A percentile compares a stretch with the other conserved stretches of the same genome.
Evolutionary conservation across 2,888 invertebrate genomes (phyloP).

Genomic region (Stictocephala bisonia): DNA sequence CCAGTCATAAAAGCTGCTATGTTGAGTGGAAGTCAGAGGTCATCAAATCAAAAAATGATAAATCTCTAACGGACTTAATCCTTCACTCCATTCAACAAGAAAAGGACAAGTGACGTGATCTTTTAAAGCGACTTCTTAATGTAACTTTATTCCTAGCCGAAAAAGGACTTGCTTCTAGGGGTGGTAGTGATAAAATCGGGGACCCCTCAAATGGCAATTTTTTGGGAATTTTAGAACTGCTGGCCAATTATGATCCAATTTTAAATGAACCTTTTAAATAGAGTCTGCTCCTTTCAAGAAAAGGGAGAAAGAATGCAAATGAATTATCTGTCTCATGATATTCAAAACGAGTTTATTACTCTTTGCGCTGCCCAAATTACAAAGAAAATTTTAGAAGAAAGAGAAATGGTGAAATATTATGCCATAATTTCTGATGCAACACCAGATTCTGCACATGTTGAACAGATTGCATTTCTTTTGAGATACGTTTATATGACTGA

Average conservation of each 20-base stretch:
- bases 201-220: slow-evolving; percentile 50
- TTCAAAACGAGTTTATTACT: slow-evolving; percentile 53
- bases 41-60: slow-evolving; percentile 30
- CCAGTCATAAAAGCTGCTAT: slow-evolving; percentile 36
- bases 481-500: slow-evolving; percentile 30
- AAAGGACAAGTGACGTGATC: slow-evolving; percentile 38
- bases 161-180: slow-evolving; percentile 49
- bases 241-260: slow-evolving; percentile 52
- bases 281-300: slow-evolving; percentile 8
- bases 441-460: slow-evolving; percentile 51
- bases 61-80: slow-evolving; percentile 25
- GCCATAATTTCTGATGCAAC: slow-evolving; percentile 53
- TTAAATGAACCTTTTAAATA: slow-evolving; percentile 48
- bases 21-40: slow-evolving; percentile 34
- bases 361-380: slow-evolving; percentile 35
- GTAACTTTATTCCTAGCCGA: slow-evolving; percentile 48
- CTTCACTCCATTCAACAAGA: slow-evolving; percentile 23
- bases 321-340: slow-evolving; percentile 50
- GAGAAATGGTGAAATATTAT: slow-evolving; percentile 49
- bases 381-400: slow-evolving; percentile 45
- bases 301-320: slow-evolving; percentile 42
- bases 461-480: slow-evolving; percentile 47
- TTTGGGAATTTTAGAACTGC: slow-evolving; percentile 48
- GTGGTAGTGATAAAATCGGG: slow-evolving; percentile 39
- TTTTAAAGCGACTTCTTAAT: slow-evolving; percentile 40